These are phyloP conservation scores for Anniella stebbinsi DNA, from an alignment of 2,797 vertebrate genomes.

Conservation along the genomic window DNA sequence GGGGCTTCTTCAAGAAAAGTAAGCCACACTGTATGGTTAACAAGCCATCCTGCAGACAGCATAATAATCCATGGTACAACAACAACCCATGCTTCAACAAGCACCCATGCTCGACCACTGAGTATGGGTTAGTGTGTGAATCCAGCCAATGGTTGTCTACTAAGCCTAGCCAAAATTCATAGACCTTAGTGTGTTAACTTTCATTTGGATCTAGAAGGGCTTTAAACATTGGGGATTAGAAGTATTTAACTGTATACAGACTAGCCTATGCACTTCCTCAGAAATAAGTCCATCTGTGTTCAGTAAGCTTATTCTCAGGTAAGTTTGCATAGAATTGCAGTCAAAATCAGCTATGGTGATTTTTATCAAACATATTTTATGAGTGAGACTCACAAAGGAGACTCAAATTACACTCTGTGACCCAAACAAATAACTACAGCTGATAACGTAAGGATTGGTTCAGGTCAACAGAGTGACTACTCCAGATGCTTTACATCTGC, in stretches of 20 bases:
- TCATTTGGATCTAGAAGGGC: no score
- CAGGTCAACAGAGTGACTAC: not conserved
- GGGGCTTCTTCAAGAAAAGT: no score
- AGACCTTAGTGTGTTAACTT: not conserved
- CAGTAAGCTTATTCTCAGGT: not conserved
- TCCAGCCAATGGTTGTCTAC: not conserved
- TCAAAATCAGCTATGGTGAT: not conserved
- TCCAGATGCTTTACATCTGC: not conserved
- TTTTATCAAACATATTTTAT: slow-evolving; percentile 42
- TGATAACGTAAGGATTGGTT: slow-evolving; percentile 23
- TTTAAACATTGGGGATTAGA: not conserved
- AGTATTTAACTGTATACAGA: not conserved
- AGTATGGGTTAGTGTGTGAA: no score
- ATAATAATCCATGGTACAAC: no score
- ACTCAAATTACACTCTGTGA: slow-evolving; percentile 16
- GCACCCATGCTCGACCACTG: no score
- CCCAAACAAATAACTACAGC: slow-evolving; percentile 22
- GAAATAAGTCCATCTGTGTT: not conserved
- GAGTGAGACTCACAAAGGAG: slow-evolving; percentile 15
- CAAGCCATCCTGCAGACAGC: no score
- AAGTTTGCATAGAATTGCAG: not conserved
- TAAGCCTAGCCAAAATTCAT: not conserved
- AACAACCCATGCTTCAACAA: no score
- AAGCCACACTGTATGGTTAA: no score
- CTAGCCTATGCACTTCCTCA: not conserved